A percentile compares a stretch with the other conserved stretches of the same genome.
These are phyloP conservation scores for Epirrhoe tristata DNA, from an alignment of 2,888 invertebrate species.

Conservation along the genomic window DNA sequence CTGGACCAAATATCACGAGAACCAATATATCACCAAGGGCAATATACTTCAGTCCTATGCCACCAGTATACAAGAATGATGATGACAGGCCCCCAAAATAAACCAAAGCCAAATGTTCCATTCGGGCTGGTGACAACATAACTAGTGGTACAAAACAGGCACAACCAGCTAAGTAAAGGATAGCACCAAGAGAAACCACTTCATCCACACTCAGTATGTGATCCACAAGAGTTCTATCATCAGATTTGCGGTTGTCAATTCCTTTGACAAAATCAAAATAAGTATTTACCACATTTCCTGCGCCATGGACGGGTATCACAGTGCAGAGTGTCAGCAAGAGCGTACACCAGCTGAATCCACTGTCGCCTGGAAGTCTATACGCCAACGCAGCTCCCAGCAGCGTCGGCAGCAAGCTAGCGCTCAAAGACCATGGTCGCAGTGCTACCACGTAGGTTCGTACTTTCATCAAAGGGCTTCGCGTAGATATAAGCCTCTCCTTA, in stretches of 20 bases:
- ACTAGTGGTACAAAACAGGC: constrained; percentile 91
- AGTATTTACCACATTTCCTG: constrained; percentile 98
- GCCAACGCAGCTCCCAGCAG: constrained; percentile 95
- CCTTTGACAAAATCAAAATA: constrained; percentile 98
- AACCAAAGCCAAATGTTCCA: constrained; percentile 97
- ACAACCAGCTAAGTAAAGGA: constrained; percentile 95
- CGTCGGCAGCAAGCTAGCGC: constrained; percentile 96
- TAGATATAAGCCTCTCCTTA: constrained; percentile 63
- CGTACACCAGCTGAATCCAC: constrained; percentile 91
- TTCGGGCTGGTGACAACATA: constrained; percentile 93
- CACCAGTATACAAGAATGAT: constrained; percentile 98
- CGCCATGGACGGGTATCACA: constrained; percentile 96
- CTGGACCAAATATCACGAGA: constrained; percentile 96
- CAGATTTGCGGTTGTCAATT: constrained; percentile 96
- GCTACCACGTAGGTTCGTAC: constrained; percentile 95
- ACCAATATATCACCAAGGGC: constrained; percentile 97
- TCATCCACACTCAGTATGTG: constrained; percentile 90
- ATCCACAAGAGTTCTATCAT: constrained; percentile 97
- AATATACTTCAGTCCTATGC: constrained; percentile 97
- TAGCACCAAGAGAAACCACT: constrained; percentile 95
- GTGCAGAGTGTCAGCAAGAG: constrained; percentile 94
- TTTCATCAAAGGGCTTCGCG: constrained; percentile 90
- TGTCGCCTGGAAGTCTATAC: constrained; percentile 91
- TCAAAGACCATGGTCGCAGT: constrained; percentile 96
- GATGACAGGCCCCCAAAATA: constrained; percentile 98